A percentile compares a stretch with the other conserved stretches of the same genome.
Conservation (phyloP, 1,140 invertebrate genomes). For the Mamestra configurata region DNA sequence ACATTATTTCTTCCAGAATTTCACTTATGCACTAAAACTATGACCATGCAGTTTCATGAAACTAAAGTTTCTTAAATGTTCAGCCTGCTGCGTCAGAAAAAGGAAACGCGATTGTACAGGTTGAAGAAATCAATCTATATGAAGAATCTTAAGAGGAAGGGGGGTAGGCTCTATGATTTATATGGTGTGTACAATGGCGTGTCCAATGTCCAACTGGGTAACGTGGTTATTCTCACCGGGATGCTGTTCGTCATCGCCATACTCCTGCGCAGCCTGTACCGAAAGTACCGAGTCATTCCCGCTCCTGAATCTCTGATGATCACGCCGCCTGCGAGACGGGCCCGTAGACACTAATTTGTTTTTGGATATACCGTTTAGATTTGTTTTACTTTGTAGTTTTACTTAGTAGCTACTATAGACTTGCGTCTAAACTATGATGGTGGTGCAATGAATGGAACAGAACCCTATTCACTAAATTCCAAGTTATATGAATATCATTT, state of each 20-base stretch:
- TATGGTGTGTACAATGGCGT: neutral
- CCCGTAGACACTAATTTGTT: neutral
- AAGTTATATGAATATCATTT: too few relatives aligned
- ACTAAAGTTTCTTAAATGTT: conserved; percentile 58
- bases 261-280: conserved; percentile 58
- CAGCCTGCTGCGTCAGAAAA: conserved; percentile 41
- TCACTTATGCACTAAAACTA: neutral
- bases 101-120: conserved; percentile 55
- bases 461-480: too few relatives aligned
- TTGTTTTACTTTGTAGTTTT: neutral
- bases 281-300: neutral
- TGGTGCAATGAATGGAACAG: too few relatives aligned
- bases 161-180: neutral
- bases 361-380: neutral
- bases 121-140: conserved; percentile 62
- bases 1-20: neutral
- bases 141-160: conserved; percentile 43
- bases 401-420: neutral
- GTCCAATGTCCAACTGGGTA: conserved; percentile 39
- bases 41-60: conserved; percentile 11
- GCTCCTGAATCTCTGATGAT: neutral
- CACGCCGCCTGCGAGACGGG: neutral
- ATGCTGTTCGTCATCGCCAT: conserved; percentile 59
- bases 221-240: conserved; percentile 49
- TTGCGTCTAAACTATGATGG: too few relatives aligned